A percentile compares a stretch with the other conserved stretches of the same genome.
Evolutionary conservation across 1,140 invertebrate genomes (phyloP).

Genomic region (Aphis craccivora): DNA sequence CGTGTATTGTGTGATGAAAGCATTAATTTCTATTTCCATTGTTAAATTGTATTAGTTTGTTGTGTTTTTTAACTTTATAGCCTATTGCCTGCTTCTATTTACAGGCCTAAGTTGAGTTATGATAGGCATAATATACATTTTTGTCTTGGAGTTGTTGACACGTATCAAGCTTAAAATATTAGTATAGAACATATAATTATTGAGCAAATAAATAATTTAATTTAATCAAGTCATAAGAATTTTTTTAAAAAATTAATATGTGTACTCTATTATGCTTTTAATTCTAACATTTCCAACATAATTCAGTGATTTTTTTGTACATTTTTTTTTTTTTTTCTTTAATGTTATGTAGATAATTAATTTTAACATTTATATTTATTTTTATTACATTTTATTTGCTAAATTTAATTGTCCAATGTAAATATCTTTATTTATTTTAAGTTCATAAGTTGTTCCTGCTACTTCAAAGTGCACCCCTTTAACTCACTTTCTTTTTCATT

Average conservation of each 20-base stretch:
- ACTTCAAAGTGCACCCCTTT: conserved; percentile 12
- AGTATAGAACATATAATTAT: neutral
- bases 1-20: conserved; percentile 38
- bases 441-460: conserved; percentile 48
- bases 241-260: neutral
- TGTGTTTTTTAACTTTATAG: neutral
- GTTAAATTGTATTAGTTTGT: neutral
- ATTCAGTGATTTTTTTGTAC: neutral
- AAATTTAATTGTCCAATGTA: conserved; percentile 8
- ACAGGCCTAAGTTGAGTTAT: neutral
- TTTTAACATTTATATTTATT: neutral
- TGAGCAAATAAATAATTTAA: conserved; percentile 17
- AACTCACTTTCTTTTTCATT: neutral
- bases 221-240: neutral
- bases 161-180: neutral
- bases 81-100: neutral
- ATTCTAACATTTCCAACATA: neutral
- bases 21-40: conserved; percentile 32
- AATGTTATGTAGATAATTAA: conserved; percentile 19
- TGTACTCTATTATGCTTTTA: neutral
- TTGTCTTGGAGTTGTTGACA: neutral
- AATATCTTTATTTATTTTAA: conserved; percentile 24
- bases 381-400: neutral
- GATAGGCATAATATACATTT: neutral
- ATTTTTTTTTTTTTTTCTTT: conserved; percentile 27